Conservation (phyloP, 2,797 vertebrate genomes). For the Amniataba percoides region DNA sequence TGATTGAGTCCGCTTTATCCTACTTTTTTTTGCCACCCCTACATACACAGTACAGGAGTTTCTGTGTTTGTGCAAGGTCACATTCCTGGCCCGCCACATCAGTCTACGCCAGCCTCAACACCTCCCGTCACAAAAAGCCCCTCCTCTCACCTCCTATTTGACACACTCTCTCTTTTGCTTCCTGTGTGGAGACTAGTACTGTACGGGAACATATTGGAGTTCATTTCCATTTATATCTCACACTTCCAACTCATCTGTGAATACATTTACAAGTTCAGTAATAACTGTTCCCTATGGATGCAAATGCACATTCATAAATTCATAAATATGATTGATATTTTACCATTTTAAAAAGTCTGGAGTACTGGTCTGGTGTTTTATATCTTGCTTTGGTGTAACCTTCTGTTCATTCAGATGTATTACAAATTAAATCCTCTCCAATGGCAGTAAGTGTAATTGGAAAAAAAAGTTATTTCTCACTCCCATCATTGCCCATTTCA, state of each 20-base stretch:
- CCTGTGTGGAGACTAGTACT: conserved; percentile 54
- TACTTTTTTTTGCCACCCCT: conserved; percentile 43
- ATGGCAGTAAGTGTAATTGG: background rate
- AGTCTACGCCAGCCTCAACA: conserved; percentile 54
- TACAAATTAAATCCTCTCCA: background rate
- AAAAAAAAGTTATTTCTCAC: background rate
- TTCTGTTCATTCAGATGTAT: no score
- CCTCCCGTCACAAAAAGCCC: conserved; percentile 33
- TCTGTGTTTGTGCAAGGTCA: conserved; percentile 75
- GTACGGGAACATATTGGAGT: conserved; percentile 29
- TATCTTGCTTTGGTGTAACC: no score
- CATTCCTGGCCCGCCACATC: conserved; percentile 73
- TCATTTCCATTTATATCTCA: conserved; percentile 47
- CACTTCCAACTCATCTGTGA: conserved; percentile 29
- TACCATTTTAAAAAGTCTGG: no score
- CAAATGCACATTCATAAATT: no score
- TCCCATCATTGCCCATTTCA: background rate
- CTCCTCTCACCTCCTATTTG: conserved; percentile 45
- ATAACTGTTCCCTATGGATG: background rate
- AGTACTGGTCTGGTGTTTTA: no score
- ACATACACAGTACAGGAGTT: conserved; percentile 54
- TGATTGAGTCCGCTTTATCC: conserved; percentile 56
- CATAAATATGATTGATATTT: no score
- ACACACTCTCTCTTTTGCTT: conserved; percentile 62
- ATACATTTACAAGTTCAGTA: conserved; percentile 29